These are phyloP conservation scores for Anoplolepis gracilipes DNA, from an alignment of 1,140 invertebrate species.

Conservation along the genomic window DNA sequence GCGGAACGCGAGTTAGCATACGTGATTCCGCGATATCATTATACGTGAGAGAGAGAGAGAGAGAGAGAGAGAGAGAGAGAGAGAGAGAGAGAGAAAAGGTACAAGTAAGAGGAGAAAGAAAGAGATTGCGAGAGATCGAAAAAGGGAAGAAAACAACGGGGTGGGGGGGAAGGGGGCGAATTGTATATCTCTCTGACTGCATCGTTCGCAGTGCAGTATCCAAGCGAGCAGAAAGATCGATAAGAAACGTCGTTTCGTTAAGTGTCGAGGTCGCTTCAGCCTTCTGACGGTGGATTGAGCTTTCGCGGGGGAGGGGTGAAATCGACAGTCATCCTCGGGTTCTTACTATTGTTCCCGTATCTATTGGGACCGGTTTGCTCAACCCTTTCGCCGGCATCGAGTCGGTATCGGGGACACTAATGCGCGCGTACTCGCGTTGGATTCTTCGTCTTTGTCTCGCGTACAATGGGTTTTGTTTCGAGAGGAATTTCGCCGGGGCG, in stretches of 20 bases:
- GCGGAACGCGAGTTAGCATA: constrained; percentile 25
- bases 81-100: constrained; percentile 4
- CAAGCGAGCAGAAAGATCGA: constrained; percentile 44
- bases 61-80: constrained; percentile 27
- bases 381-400: constrained; percentile 53
- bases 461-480: constrained; percentile 54
- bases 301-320: background rate
- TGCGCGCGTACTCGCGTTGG: constrained; percentile 18
- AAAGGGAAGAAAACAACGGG: background rate
- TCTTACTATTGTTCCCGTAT: constrained; percentile 58
- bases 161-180: constrained; percentile 6
- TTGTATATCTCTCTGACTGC: constrained; percentile 8
- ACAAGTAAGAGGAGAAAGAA: background rate
- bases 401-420: constrained; percentile 46
- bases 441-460: constrained; percentile 56
- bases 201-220: constrained; percentile 25
- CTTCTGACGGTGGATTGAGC: constrained; percentile 22
- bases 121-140: constrained; percentile 18
- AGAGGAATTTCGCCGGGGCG: constrained; percentile 30
- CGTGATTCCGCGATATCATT: constrained; percentile 35
- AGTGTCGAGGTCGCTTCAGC: constrained; percentile 56
- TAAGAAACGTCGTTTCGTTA: constrained; percentile 50
- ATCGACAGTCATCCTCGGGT: constrained; percentile 52
- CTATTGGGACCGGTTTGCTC: constrained; percentile 49
- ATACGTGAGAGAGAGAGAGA: background rate